These are phyloP conservation scores for Ethmia dodecea DNA, from an alignment of 2,888 invertebrate species.

Conservation along the genomic window DNA sequence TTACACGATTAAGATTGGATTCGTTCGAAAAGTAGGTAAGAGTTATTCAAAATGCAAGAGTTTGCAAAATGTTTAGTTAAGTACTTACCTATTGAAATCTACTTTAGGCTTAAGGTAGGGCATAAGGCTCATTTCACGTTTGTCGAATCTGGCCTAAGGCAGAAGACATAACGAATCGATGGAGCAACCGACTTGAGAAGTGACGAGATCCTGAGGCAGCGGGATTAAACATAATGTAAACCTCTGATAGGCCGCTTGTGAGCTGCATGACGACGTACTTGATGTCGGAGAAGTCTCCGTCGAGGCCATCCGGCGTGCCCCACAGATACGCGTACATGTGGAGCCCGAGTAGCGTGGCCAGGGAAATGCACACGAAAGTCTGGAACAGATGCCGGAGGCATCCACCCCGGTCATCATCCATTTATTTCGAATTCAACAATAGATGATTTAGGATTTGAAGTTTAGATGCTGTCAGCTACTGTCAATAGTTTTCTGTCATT, in stretches of 20 bases:
- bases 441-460: too few species aligned
- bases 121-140: too few species aligned
- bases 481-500: too few species aligned
- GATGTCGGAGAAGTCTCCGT: slow-evolving; percentile 51
- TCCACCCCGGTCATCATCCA: slow-evolving; percentile 34
- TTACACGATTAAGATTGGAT: neutral
- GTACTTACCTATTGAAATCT: too few species aligned
- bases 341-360: slow-evolving; percentile 49
- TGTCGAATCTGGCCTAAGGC: too few species aligned
- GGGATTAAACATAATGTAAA: slow-evolving; percentile 18
- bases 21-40: neutral
- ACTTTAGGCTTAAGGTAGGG: too few species aligned
- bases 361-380: slow-evolving; percentile 48
- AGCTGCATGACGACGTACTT: slow-evolving; percentile 61
- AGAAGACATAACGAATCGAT: too few species aligned
- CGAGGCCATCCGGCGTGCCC: slow-evolving; percentile 37
- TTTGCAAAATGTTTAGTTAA: too few species aligned
- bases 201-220: too few species aligned
- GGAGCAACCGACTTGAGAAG: too few species aligned
- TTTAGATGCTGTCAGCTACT: too few species aligned
- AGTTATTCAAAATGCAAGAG: neutral
- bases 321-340: slow-evolving; percentile 51
- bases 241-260: slow-evolving; percentile 53
- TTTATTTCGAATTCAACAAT: too few species aligned
- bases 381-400: slow-evolving; percentile 41